These are phyloP conservation scores for Myiotriccus ornatus DNA, from an alignment of 2,797 vertebrate genomes.

Conservation along the genomic window DNA sequence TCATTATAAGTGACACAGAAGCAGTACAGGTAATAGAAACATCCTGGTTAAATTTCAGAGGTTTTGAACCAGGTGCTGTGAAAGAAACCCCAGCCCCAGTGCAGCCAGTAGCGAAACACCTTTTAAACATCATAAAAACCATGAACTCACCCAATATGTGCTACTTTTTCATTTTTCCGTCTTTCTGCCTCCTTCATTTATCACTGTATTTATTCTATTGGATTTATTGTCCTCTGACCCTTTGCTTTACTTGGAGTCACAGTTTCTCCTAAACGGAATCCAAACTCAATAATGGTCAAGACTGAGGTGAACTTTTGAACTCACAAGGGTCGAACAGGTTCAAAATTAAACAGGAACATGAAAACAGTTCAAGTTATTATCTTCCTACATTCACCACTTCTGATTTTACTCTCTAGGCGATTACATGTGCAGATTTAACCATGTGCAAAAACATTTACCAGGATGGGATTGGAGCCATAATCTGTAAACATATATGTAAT, in stretches of 20 bases:
- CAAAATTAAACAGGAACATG: conserved; percentile 37
- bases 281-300: conserved; percentile 55
- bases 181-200: conserved; percentile 22
- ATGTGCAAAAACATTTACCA: conserved; percentile 26
- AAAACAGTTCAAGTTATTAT: conserved; percentile 26
- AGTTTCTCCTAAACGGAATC: conserved; percentile 19
- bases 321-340: neutral
- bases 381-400: neutral
- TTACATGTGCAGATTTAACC: conserved; percentile 1
- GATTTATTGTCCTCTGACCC: conserved; percentile 55
- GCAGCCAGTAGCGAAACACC: neutral
- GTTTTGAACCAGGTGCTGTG: neutral
- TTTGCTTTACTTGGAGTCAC: neutral
- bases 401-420: conserved; percentile 11
- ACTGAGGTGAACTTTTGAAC: conserved; percentile 36
- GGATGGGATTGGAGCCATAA: neutral
- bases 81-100: neutral
- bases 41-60: neutral
- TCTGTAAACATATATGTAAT: conserved; percentile 21
- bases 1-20: neutral
- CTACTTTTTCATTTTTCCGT: neutral
- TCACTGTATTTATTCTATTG: conserved; percentile 41
- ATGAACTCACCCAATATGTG: neutral
- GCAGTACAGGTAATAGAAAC: neutral
- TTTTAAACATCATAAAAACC: neutral